These are phyloP conservation scores for Bettongia penicillata DNA, from an alignment of 2,113 vertebrate species.

Conservation along the genomic window DNA sequence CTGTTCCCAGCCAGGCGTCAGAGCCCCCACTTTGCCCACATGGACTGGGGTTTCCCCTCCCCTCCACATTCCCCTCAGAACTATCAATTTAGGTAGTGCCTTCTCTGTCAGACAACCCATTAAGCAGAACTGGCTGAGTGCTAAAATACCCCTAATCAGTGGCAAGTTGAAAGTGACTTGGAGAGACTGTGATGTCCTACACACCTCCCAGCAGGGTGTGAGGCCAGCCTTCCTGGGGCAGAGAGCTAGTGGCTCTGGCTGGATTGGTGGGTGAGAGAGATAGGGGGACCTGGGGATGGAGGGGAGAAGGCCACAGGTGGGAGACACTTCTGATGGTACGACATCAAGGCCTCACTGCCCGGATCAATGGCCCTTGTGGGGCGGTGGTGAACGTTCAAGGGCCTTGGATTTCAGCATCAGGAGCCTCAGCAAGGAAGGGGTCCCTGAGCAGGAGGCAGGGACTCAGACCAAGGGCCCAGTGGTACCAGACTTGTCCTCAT, in stretches of 20 bases:
- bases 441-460: not conserved
- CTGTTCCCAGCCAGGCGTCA: not conserved
- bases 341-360: no score
- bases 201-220: not conserved
- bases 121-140: not conserved
- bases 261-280: not conserved
- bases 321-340: no score
- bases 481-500: not conserved
- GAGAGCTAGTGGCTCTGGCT: not conserved
- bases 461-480: no score
- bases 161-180: not conserved
- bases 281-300: not conserved
- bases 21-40: not conserved
- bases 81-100: not conserved
- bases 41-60: not conserved
- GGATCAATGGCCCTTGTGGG: not conserved
- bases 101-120: not conserved
- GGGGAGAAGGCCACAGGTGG: no score
- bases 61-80: not conserved
- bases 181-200: not conserved
- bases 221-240: not conserved
- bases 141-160: not conserved
- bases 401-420: not conserved
- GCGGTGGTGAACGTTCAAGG: not conserved
- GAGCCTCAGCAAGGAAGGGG: not conserved